Base-by-base conservation (phyloP, 2,888 invertebrate genomes). In the Capitulum mitella region DNA sequence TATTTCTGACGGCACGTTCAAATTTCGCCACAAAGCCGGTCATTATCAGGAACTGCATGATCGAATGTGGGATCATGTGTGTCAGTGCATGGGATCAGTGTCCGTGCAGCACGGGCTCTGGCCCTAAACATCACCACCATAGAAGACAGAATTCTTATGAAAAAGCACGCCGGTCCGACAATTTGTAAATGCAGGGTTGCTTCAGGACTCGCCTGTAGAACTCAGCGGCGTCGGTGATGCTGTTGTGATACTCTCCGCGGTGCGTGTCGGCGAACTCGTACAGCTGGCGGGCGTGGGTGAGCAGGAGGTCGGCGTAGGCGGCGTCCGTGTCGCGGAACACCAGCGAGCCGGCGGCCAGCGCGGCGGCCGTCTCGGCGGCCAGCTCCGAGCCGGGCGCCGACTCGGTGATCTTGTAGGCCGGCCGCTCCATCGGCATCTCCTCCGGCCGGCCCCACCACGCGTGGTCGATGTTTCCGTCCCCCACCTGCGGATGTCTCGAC, bases 401-500 rank as follows among this genome's bases (percentile, higher is more conserved):
- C 10, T 29, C 43, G 40, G 78, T 77, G 34, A 81, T 79, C 77
- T 81, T 80, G 51, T 43, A 78, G 19, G 81, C 61, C 46, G 80
- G 80, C 29, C 80, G 37, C 8, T 22, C 75, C 80, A 81, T 81
- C 48, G 80, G 80, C 82, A 83, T 82, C 77, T 83, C 82, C 75
- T 83, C 83, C 1, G 82, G 82, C 12, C 82, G 78, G 5, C 80
- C 80, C 90, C 90, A 90, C 83, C 86, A 89, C 0, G 85, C 84
- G 82, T 90, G 90, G 83, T 90, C 90, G 26, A 86, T 83, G 32
- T 85, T 84, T 79, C 90, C 90, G 83, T 89, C 88, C 1, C 89
- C 89, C 32, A 89, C 89, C 85, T 81, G 64, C 8, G 40, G 29
- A 32, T 14, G 14, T 26, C 10, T 26, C 26, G 26, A 10, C 26